phyloP scores from a whole-genome alignment of 2,888 invertebrate species.

The Euphydryas editha region DNA sequence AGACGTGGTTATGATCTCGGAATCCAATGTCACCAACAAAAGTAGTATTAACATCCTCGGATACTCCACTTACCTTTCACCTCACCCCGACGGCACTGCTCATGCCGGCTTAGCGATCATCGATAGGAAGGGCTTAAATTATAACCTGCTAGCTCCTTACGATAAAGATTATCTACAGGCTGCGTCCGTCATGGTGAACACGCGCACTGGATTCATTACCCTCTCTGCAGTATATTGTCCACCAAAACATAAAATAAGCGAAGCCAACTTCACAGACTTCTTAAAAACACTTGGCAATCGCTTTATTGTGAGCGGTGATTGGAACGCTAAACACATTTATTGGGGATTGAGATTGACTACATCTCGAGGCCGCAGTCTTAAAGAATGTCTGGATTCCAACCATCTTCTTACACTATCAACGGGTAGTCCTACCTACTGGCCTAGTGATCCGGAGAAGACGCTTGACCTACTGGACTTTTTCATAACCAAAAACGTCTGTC shows the following conservation, averaged over 20 bases:
- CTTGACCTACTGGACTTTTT: conserved; percentile 45
- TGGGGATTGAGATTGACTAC: conserved; percentile 33
- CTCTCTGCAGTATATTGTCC: conserved; percentile 14
- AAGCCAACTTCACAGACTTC: neutral
- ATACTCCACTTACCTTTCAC: conserved; percentile 1
- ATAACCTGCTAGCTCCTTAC: neutral
- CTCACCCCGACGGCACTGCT: conserved; percentile 12
- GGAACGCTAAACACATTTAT: conserved; percentile 37
- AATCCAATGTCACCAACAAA: conserved; percentile 1
- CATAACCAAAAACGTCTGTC: conserved; percentile 22
- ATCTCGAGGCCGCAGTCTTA: conserved; percentile 23
- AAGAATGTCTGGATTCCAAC: neutral
- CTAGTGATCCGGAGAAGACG: conserved; percentile 35
- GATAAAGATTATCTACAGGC: conserved; percentile 10
- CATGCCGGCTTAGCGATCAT: conserved; percentile 13
- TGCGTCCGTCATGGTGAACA: conserved; percentile 7
- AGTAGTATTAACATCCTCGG: neutral
- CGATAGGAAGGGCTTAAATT: conserved; percentile 9
- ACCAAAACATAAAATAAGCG: conserved; percentile 5
- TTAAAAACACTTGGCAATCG: conserved; percentile 26
- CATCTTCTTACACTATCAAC: conserved; percentile 26
- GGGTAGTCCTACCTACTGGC: conserved; percentile 41
- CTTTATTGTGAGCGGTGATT: no score
- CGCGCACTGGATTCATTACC: neutral
- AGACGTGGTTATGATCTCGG: conserved; percentile 9